A percentile compares a stretch with the other conserved stretches of the same genome.
These are phyloP conservation scores for Ascaphus truei DNA, from an alignment of 2,113 vertebrate species.

Conservation along the genomic window DNA sequence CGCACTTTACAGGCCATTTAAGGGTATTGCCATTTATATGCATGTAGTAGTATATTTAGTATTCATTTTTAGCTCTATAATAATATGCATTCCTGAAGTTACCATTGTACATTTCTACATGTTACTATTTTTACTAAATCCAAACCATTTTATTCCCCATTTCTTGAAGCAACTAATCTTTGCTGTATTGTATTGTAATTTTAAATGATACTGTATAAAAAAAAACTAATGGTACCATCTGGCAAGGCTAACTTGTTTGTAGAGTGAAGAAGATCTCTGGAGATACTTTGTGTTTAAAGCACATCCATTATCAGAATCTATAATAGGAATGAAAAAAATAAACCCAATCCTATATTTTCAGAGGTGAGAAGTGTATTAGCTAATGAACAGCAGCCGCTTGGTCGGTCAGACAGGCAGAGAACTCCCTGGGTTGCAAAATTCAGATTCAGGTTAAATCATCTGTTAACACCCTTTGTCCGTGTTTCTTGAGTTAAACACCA, in stretches of 20 bases:
- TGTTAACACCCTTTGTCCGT: neutral
- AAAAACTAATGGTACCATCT: constrained; percentile 18
- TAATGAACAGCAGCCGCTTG: neutral
- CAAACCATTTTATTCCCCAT: neutral
- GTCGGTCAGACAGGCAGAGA: neutral
- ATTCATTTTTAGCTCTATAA: no score
- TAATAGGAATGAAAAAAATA: constrained; percentile 4
- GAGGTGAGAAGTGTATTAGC: constrained; percentile 6
- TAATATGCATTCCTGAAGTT: no score
- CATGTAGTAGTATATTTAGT: no score
- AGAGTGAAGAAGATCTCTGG: constrained; percentile 20
- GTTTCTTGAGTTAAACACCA: neutral
- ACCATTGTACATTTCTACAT: neutral
- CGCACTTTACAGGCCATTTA: no score
- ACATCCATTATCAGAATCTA: constrained; percentile 6
- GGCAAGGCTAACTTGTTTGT: constrained; percentile 19
- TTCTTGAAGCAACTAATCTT: neutral
- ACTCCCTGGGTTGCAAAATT: neutral
- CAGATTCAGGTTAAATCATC: neutral
- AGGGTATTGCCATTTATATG: no score
- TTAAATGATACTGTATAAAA: constrained; percentile 16
- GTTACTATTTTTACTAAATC: neutral
- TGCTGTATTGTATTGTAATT: neutral
- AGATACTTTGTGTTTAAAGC: constrained; percentile 13
- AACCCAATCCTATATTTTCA: constrained; percentile 7